Evolutionary conservation across 2,113 vertebrate species (phyloP), one percentile per base, ranked within the genome.

Genomic region (Paramormyrops kingsleyae): DNA sequence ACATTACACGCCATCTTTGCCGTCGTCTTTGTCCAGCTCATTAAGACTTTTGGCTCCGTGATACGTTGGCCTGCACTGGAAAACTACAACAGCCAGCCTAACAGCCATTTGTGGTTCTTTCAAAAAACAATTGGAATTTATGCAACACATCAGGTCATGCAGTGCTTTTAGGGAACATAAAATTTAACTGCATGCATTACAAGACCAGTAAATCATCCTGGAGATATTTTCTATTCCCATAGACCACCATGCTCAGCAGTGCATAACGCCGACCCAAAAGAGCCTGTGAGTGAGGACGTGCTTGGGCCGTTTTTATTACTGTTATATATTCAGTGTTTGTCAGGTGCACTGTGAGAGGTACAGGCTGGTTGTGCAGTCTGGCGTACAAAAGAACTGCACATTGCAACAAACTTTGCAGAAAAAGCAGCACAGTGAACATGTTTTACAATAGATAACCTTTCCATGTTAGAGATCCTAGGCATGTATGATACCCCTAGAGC

Each of bases 181-280:
- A 93, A 53, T 90, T 93, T 92, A 92, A 93, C 91, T 91, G 91
- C 87, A 87, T 89, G 92, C 92, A 91, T 93, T 94, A 91, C 88
- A 87, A 89, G 89, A 91, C 52, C 44, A 87, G 88, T 93, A 93
- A 93, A 91, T 92, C 62, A 90, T 83, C 91, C 91, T 62, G 89
- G 93, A 93, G 94, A 94, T 92, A 89, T 89, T 92, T 89, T 27
- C 90, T 88, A 1, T 70, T 31, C n/a, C n/a, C n/a, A 27, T 80
- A 39, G 74, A 42, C 74, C 74, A 80, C 74, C 35, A 19, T 42
- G 17, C 35, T 80, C 74, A 42, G 74, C 31, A 80, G 74, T 39
- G 74, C 74, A 80, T 42, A 42, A 17, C 70, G 13, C 70, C 4
- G 31, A 80, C 74, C 31, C 31, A 1, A 42, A 80, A 17, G 13